A percentile compares a stretch with the other conserved stretches of the same genome.
These are phyloP conservation scores for Patiria pectinifera DNA, from an alignment of 53 echinoderm and acorn worm genomes.

Conservation along the genomic window DNA sequence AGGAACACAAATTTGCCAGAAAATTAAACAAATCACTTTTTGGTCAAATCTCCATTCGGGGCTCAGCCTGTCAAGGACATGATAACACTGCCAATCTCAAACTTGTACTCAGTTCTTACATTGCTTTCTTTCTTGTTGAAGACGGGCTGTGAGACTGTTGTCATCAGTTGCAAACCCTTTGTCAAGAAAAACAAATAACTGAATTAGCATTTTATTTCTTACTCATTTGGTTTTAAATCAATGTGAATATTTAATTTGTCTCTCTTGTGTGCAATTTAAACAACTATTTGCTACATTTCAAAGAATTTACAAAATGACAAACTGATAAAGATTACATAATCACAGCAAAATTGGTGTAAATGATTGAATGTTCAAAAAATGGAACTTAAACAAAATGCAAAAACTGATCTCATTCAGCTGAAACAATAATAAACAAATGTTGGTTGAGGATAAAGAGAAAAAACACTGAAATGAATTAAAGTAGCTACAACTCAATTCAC, in stretches of 20 bases:
- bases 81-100: too few species aligned
- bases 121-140: constrained; percentile 78
- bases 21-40: too few species aligned
- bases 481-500: neutral
- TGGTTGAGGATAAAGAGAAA: neutral
- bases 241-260: neutral
- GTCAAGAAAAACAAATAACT: constrained; percentile 13
- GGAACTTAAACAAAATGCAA: neutral
- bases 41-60: too few species aligned
- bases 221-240: neutral
- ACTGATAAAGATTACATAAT: too few species aligned
- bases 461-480: constrained; percentile 13
- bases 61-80: neutral
- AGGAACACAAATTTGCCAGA: too few species aligned
- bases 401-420: neutral
- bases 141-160: constrained; percentile 89
- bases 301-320: neutral
- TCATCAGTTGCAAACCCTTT: constrained; percentile 83
- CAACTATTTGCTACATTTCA: neutral
- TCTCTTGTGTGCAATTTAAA: neutral
- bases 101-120: constrained; percentile 62
- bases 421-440: constrained; percentile 4
- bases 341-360: too few species aligned
- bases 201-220: neutral
- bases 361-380: neutral